These are phyloP conservation scores for Nezara viridula DNA, from an alignment of 2,888 invertebrate species.

Conservation along the genomic window DNA sequence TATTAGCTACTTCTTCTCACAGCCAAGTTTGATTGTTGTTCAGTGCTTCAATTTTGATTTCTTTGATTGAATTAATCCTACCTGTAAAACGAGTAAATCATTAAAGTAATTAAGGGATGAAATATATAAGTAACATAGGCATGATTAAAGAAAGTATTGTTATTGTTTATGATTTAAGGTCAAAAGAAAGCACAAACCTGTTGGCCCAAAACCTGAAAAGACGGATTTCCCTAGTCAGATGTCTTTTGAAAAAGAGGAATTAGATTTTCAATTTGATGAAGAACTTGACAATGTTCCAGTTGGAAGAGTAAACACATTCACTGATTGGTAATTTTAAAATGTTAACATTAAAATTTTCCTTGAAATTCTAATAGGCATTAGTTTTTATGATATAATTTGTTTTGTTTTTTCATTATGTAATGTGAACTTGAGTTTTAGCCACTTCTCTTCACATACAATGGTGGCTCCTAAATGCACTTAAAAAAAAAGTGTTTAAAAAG, in stretches of 20 bases:
- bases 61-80: background rate
- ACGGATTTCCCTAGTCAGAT: slow-evolving; percentile 61
- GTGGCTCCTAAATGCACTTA: too few species aligned
- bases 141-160: background rate
- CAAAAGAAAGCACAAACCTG: slow-evolving; percentile 69
- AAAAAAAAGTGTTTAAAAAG: too few species aligned
- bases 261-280: slow-evolving; percentile 98
- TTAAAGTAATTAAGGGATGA: background rate
- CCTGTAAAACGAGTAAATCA: background rate
- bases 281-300: slow-evolving; percentile 85
- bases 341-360: background rate
- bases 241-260: slow-evolving; percentile 78
- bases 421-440: too few species aligned
- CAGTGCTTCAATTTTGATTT: background rate
- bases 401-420: too few species aligned
- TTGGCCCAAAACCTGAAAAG: slow-evolving; percentile 65
- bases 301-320: slow-evolving; percentile 86
- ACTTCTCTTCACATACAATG: too few species aligned
- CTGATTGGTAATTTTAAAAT: slow-evolving; percentile 76
- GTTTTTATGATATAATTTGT: too few species aligned
- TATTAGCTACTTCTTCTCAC: background rate
- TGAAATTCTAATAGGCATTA: background rate
- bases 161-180: slow-evolving; percentile 68
- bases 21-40: background rate
- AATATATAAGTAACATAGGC: background rate